A percentile compares a stretch with the other conserved stretches of the same genome.
Conservation (phyloP, 2,113 vertebrate species). For the Corvus cornix region DNA sequence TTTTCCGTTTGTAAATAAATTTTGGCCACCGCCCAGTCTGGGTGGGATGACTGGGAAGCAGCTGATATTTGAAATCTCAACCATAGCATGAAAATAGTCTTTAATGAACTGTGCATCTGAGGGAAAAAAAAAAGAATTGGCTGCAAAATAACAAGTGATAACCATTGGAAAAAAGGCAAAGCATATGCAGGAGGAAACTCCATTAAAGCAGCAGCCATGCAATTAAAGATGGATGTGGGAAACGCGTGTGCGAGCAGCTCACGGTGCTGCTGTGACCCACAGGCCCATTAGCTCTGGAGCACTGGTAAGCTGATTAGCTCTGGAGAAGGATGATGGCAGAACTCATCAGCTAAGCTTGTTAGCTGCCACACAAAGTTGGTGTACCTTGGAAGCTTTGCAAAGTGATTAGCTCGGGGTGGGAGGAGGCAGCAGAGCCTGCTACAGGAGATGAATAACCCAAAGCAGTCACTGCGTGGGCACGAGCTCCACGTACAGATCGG, state of each 20-base stretch:
- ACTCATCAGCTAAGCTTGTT: constrained; percentile 65
- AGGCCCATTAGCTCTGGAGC: constrained; percentile 55
- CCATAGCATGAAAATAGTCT: constrained; percentile 30
- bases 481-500: neutral
- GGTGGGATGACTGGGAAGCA: constrained; percentile 37
- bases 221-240: constrained; percentile 48
- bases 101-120: constrained; percentile 33
- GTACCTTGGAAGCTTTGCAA: constrained; percentile 53
- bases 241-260: neutral
- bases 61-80: constrained; percentile 36
- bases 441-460: constrained; percentile 32
- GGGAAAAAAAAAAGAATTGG: neutral
- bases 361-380: constrained; percentile 51
- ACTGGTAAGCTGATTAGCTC: constrained; percentile 61
- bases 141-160: constrained; percentile 40
- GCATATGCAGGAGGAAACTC: constrained; percentile 36
- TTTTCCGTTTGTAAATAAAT: constrained; percentile 22
- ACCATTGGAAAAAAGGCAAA: neutral
- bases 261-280: constrained; percentile 32
- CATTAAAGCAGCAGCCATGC: constrained; percentile 14
- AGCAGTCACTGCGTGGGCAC: neutral
- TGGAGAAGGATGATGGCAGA: constrained; percentile 53
- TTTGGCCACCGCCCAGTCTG: constrained; percentile 34
- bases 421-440: constrained; percentile 50
- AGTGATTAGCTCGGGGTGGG: constrained; percentile 44